Base-by-base conservation (phyloP, 2,113 vertebrate species). In the Speoplatyrhinus poulsoni region DNA sequence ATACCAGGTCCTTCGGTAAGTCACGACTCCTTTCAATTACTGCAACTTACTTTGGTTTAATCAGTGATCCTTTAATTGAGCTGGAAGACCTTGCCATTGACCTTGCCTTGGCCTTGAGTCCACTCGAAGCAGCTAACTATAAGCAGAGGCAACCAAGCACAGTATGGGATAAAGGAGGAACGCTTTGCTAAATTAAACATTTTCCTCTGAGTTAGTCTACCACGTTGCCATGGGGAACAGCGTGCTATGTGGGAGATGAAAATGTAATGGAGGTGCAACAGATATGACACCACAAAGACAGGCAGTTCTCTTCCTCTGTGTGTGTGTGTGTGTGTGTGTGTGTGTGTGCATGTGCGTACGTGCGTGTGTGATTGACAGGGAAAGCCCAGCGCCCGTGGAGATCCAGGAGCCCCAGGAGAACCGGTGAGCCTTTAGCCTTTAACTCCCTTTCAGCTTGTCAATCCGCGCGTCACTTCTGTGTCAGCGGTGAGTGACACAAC, bases 381-480 rank as follows among this genome's bases (percentile, higher is more conserved):
- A 69, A 98, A 95, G 65, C 92, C 94, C 0, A 96, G 96, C 53
- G 16, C 88, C 58, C 92, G 94, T 0, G 97, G 98, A 36, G 93
- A 95, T 49, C 84, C 92, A 65, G 98, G 98, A 59, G 80, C 92
- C 80, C 95, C 96, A 85, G 98, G 98, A 69, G 96, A 99, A 68
- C 92, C 96, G 81, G 98, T 99, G 90, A 97, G 96, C 92, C 58
- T 52, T 63, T 53, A 32, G 71, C 80, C 60, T 76, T 80, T 80
- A 57, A 78, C 79, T 87, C 73, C 79, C 80, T 88, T 85, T 89
- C 78, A 89, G 76, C 79, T 79, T 90, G 87, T 89, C 86, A 91
- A 80, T 89, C 83, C 74, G 36, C 15, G 32, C 70, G 62, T 86
- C 81, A 83, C 70, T 66, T 66, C 73, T 88, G 79, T 88, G 71